Evolutionary conservation across 2,113 vertebrate species (phyloP), one percentile per base, ranked within the genome.

Genomic region (Pandion haliaetus): DNA sequence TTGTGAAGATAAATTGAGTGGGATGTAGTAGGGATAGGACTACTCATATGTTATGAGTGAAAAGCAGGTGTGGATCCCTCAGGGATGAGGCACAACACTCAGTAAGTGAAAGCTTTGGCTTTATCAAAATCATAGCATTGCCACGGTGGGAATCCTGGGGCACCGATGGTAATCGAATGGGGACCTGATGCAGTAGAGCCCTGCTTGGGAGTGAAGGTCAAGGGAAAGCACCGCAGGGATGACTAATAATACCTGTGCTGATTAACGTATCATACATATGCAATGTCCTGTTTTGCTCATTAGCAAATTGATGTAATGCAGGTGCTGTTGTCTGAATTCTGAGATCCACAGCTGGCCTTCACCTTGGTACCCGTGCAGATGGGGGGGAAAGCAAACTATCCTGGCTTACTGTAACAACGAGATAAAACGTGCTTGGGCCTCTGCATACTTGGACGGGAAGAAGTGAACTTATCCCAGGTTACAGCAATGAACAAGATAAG

Each of bases 281-380:
- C n/a, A 12, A 2, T 77, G 40, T 50, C 40, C 59, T 65, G 17
- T 32, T 78, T 57, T 93, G 32, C 40, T 89, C 19, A 4, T 72
- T 87, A 45, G 45, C 4, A 1, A 70, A 44, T 58, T 55, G 19
- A 7, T 42, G 17, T 28, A 47, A 38, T 29, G 44, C 49, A 52
- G 40, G 72, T 93, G 87, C 83, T 86, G 87, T 59, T 86, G 42
- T 63, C 40, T 25, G 7, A 19, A 40, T 63, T 80, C 54, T 1
- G 12, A 25, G 71, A 42, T 59, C 38, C 3, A 1, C 58, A 86
- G 71, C 47, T 93, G 76, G 28, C 61, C 42, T 88, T 91, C 52
- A 45, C 25, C 32, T 25, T 80, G 62, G 19, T 3, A 1, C 8
- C 26, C 0, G 0, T 54, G 62, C 74, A 61, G 32, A 19, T 5